Base-by-base conservation (phyloP, 1,140 invertebrate genomes). In the Cataglyphis hispanica region DNA sequence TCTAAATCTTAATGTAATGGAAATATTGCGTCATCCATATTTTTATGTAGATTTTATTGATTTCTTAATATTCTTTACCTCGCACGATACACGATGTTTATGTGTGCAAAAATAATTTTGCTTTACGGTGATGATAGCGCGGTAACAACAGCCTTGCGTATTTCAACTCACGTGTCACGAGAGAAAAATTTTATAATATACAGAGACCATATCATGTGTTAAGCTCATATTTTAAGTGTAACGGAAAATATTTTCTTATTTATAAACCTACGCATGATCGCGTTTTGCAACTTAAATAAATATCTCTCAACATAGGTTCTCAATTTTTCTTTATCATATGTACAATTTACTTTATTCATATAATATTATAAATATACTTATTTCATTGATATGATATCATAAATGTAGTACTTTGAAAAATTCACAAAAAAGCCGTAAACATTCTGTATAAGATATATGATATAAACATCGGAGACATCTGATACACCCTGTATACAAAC, bases 181-280 rank as follows among this genome's bases (percentile, higher is more conserved):
- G n/a, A 31, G n/a, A 46, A 40, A 40, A 27, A 40, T 67, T 1
- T 25, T 67, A 34, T 7, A 37, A 80, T 67, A 1, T 27, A 53
- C 50, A 19, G 7, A 31, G 22, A 6, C 25, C 34, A 64, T 19
- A 50, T 50, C 10, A 7, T 13, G 31, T 19, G 27, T 10, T 31
- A 22, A 60, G 19, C 6, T 77, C 10, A 50, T 16, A 46, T 64
- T 63, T 25, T 40, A 27, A 43, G 4, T 61, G 11, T 60, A 46
- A 77, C 1, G 22, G 37, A 76, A 76, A 63, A 76, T 63, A 31
- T 43, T 64, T 77, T 34, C 60, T 34, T 5, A 27, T 53, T 37
- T 25, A 76, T 76, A 76, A 76, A 61, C 8, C 11, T n/a, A n/a
- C 11, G 37, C 31, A 46, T 58, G 5, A 43, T 19, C 1, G 72